These are phyloP conservation scores for Prionace glauca DNA, from an alignment of 2,797 vertebrate species.

Conservation along the genomic window DNA sequence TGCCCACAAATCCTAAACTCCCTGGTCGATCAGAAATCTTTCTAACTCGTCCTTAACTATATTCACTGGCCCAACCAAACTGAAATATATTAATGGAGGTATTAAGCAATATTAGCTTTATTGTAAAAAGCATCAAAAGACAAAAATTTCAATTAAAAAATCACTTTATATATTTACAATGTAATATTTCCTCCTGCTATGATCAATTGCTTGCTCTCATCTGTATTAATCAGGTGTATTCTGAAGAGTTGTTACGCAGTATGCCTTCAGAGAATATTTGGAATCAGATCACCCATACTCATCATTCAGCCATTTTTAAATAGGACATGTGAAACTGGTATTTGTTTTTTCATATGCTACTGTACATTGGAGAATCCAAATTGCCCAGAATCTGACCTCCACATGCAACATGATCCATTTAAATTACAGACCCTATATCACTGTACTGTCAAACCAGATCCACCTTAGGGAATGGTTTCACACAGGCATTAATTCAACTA, in stretches of 20 bases:
- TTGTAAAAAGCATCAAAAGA: not conserved
- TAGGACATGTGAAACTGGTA: not conserved
- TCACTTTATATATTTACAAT: not conserved
- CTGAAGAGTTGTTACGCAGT: not conserved
- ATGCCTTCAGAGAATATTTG: not conserved
- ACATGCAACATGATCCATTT: not conserved
- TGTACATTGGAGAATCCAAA: not conserved
- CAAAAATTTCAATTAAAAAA: not conserved
- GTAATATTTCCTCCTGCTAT: not conserved
- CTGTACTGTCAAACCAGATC: not conserved
- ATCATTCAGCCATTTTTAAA: not conserved
- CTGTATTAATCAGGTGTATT: not conserved
- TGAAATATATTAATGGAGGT: not conserved
- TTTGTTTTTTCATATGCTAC: not conserved
- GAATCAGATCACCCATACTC: not conserved
- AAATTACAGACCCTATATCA: not conserved
- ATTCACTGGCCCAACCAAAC: not conserved
- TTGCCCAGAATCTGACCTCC: not conserved
- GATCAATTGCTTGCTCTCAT: not conserved
- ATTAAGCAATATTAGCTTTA: not conserved
- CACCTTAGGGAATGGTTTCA: constrained; percentile 1
- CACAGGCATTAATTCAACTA: not conserved
- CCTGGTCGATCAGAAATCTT: not conserved
- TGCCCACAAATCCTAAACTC: not conserved
- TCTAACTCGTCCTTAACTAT: not conserved